Evolutionary conservation across 2,113 vertebrate genomes (phyloP).

Genomic region (Mystacornis crossleyi): DNA sequence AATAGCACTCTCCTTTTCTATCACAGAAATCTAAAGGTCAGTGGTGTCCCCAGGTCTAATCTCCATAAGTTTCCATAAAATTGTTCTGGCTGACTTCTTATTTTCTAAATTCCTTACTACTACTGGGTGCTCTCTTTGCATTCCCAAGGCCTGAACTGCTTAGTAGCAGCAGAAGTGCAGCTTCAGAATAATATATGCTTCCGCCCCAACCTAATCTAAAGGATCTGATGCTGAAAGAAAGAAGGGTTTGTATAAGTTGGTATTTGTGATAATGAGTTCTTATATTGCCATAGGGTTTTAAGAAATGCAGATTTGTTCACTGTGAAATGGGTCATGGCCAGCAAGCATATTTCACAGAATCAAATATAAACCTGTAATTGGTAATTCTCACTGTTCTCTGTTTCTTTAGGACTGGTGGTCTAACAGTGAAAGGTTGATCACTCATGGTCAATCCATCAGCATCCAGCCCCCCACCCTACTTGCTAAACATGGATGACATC

Average conservation of each 20-base stretch:
- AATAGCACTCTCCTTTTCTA: neutral
- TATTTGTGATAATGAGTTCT: neutral
- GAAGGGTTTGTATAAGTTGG: neutral
- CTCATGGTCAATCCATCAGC: neutral
- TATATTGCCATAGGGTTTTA: neutral
- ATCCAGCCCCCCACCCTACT: neutral
- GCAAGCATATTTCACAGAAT: neutral
- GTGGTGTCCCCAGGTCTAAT: neutral
- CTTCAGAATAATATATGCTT: neutral
- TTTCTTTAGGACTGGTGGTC: neutral
- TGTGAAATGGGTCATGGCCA: neutral
- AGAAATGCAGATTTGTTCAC: neutral
- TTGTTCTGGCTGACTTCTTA: neutral
- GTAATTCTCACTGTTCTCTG: neutral
- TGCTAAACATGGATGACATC: neutral
- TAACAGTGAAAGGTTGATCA: neutral
- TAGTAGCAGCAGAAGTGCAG: neutral
- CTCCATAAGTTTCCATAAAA: neutral
- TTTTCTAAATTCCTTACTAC: neutral
- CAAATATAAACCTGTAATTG: neutral
- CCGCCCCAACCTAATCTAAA: neutral
- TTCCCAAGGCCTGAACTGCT: neutral
- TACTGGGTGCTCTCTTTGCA: neutral
- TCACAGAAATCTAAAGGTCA: neutral
- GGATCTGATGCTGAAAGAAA: neutral